Evolutionary conservation across 2,797 vertebrate genomes (phyloP).

Genomic region (Ctenosaura bakeri): DNA sequence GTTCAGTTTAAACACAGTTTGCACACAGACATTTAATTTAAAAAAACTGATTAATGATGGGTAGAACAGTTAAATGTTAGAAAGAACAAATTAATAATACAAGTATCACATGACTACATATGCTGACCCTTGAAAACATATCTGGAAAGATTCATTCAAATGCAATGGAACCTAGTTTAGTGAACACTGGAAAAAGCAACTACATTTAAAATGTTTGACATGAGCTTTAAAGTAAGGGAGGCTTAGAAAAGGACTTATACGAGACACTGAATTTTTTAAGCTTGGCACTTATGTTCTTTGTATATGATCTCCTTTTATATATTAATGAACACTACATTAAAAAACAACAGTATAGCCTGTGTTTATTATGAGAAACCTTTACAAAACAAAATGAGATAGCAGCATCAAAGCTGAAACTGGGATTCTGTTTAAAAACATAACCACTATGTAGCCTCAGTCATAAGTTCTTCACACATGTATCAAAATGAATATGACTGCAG

Average conservation of each 20-base stretch:
- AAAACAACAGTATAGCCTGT: not conserved
- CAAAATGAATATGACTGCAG: not conserved
- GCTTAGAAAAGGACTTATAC: not conserved
- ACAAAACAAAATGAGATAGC: not conserved
- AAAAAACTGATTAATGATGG: not conserved
- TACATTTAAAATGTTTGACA: not conserved
- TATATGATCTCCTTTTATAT: not conserved
- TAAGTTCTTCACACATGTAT: not conserved
- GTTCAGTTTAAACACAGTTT: not conserved
- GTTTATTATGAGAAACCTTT: not conserved
- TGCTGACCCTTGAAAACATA: not conserved
- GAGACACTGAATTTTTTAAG: not conserved
- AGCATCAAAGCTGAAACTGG: not conserved
- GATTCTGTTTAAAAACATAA: not conserved
- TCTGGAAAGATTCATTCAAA: not conserved
- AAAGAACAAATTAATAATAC: not conserved
- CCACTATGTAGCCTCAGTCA: not conserved
- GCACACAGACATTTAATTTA: not conserved
- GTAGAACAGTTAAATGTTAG: not conserved
- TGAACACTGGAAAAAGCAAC: not conserved
- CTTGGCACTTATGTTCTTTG: not conserved
- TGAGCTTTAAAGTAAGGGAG: not conserved
- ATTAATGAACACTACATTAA: not conserved
- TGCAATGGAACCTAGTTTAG: not conserved
- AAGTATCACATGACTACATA: not conserved